These are phyloP conservation scores for Amphiprion ocellaris DNA, from an alignment of 2,113 vertebrate genomes.

Conservation along the genomic window DNA sequence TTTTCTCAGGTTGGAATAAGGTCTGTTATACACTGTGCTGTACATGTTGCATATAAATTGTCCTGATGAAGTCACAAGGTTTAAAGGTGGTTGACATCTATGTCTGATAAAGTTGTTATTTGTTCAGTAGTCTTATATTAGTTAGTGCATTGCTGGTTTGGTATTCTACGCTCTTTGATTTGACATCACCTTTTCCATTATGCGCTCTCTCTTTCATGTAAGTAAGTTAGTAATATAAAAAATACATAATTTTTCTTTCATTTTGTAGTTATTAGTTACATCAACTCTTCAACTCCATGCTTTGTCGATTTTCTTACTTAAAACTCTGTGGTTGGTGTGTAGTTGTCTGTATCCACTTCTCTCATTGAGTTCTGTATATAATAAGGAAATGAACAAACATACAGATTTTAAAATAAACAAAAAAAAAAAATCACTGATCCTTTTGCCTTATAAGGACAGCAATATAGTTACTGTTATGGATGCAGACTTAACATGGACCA, in stretches of 20 bases:
- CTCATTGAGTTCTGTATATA: neutral
- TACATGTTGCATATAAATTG: neutral
- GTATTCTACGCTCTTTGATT: neutral
- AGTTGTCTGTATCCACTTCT: too few species aligned
- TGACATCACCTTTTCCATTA: neutral
- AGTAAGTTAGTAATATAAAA: neutral
- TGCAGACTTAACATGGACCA: conserved; percentile 16
- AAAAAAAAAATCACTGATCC: neutral
- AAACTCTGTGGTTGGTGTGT: too few species aligned
- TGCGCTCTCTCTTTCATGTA: neutral
- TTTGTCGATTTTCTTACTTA: too few species aligned
- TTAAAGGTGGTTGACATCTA: neutral
- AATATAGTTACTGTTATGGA: conserved; percentile 7
- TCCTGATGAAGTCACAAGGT: neutral
- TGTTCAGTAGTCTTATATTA: too few species aligned
- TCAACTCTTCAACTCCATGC: neutral
- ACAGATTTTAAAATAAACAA: neutral
- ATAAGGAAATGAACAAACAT: neutral
- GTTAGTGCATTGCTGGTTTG: neutral
- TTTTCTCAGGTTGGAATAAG: neutral
- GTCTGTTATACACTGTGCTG: neutral
- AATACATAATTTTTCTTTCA: neutral
- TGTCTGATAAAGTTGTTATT: neutral
- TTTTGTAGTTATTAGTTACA: too few species aligned
- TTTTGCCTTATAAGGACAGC: neutral